These are phyloP conservation scores for Athalia rosae DNA, from an alignment of 2,888 invertebrate species.

Conservation along the genomic window DNA sequence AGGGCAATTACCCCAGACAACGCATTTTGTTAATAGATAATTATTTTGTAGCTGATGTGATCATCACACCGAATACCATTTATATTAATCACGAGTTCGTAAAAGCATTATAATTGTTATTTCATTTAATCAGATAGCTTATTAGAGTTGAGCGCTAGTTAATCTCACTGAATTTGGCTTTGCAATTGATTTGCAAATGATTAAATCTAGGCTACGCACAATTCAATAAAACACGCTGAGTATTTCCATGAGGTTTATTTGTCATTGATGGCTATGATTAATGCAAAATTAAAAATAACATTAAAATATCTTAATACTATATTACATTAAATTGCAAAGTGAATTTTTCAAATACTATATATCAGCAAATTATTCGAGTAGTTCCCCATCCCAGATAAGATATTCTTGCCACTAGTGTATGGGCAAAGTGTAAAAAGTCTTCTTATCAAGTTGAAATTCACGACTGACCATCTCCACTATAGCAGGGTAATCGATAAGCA, in stretches of 20 bases:
- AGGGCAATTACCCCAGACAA: neutral
- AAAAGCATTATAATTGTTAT: slow-evolving; percentile 21
- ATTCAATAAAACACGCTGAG: slow-evolving; percentile 53
- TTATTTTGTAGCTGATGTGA: neutral
- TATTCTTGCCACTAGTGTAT: slow-evolving; percentile 8
- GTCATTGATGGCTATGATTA: slow-evolving; percentile 53
- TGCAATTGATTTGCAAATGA: slow-evolving; percentile 26
- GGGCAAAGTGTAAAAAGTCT: neutral
- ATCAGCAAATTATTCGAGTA: slow-evolving; percentile 34
- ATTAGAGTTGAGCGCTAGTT: slow-evolving; percentile 1
- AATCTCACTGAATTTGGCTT: neutral
- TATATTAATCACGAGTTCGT: neutral
- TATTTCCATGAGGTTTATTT: slow-evolving; percentile 55
- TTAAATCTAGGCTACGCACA: slow-evolving; percentile 51
- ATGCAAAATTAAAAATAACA: slow-evolving; percentile 46
- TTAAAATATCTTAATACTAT: slow-evolving; percentile 37
- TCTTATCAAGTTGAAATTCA: neutral
- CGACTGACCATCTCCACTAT: neutral
- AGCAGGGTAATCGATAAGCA: neutral
- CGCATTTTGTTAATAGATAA: neutral
- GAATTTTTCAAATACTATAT: slow-evolving; percentile 35
- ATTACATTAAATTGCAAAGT: slow-evolving; percentile 41
- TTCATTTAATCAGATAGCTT: slow-evolving; percentile 19
- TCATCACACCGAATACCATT: neutral
- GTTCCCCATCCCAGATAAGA: slow-evolving; percentile 21